Evolutionary conservation across 2,113 vertebrate genomes (phyloP).

Genomic region (Psilopogon haemacephalus): DNA sequence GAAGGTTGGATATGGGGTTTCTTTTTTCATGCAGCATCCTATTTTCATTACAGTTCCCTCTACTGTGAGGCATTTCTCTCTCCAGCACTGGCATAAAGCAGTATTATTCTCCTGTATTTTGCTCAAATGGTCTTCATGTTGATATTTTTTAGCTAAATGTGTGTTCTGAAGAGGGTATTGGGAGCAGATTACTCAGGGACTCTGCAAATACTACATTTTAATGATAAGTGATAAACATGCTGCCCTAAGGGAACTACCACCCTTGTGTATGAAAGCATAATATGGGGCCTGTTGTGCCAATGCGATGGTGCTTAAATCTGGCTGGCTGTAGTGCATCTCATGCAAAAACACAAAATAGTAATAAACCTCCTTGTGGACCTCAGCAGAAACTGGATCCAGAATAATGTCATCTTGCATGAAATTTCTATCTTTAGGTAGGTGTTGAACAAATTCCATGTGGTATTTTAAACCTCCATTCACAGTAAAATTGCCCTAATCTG

Average conservation of each 20-base stretch:
- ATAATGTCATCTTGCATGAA: neutral
- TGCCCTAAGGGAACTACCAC: neutral
- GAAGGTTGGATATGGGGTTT: neutral
- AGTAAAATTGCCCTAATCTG: neutral
- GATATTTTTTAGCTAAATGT: neutral
- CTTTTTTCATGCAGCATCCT: neutral
- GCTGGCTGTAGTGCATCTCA: neutral
- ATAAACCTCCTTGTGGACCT: neutral
- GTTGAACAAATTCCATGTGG: neutral
- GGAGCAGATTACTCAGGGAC: neutral
- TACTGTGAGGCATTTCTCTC: neutral
- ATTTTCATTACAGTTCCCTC: neutral
- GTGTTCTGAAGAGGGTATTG: neutral
- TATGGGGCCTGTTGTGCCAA: neutral
- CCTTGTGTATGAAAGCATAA: neutral
- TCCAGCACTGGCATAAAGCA: neutral
- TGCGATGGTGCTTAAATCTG: neutral
- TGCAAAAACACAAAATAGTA: neutral
- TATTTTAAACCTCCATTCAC: neutral
- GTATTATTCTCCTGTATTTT: neutral
- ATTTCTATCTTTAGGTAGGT: neutral
- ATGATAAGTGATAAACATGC: neutral
- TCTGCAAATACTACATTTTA: neutral
- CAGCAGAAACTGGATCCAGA: neutral
- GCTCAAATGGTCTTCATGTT: neutral